phyloP scores from a whole-genome alignment of 2,113 vertebrate genomes.

The Odocoileus virginianus region DNA sequence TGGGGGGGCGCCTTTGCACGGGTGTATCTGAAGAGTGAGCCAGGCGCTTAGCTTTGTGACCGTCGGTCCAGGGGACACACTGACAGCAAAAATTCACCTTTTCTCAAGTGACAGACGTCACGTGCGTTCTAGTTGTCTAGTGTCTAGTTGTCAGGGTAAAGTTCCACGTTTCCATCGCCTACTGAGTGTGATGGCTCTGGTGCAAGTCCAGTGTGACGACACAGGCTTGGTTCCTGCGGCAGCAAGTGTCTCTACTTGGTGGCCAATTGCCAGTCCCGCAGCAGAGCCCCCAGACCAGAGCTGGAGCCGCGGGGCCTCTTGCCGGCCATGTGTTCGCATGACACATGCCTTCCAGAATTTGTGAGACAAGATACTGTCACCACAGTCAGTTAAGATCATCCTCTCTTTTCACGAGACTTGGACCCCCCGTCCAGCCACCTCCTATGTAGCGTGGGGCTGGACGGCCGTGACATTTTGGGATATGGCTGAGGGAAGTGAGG shows the following conservation, averaged over 20 bases:
- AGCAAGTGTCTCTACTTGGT: not conserved
- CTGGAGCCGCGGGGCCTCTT: not conserved
- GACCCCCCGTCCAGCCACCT: not conserved
- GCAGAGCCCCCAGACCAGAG: not conserved
- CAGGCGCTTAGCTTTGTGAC: not conserved
- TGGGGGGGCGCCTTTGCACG: not conserved
- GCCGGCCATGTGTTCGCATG: accelerated
- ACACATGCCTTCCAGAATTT: not conserved
- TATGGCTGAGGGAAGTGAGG: not conserved
- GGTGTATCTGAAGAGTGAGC: not conserved
- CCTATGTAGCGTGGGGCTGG: not conserved
- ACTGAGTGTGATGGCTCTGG: not conserved
- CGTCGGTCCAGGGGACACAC: not conserved
- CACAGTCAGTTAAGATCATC: accelerated
- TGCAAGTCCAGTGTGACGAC: not conserved
- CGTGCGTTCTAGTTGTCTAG: not conserved
- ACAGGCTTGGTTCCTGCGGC: not conserved
- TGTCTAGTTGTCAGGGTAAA: not conserved
- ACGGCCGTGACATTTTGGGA: not conserved
- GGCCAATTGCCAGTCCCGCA: not conserved
- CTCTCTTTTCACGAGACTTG: not conserved
- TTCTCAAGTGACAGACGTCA: not conserved
- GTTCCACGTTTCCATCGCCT: not conserved
- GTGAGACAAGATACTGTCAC: accelerated
- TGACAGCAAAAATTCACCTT: not conserved